phyloP scores from a whole-genome alignment of 2,113 vertebrate species.

The Camelus dromedarius region DNA sequence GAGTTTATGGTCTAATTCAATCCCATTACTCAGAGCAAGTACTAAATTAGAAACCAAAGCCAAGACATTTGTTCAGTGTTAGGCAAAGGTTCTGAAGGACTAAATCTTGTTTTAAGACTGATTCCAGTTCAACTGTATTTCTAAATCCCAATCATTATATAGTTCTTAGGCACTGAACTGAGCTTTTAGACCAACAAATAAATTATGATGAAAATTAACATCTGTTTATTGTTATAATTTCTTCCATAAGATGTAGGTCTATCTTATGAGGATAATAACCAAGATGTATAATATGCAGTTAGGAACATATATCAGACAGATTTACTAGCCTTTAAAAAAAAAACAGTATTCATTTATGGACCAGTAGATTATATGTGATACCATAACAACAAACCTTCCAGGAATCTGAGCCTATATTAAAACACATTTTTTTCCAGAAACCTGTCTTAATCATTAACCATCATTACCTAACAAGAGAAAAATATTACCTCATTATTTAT shows the following conservation, averaged over 20 bases:
- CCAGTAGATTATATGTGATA: background rate
- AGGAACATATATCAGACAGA: conserved; percentile 57
- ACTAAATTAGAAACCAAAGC: conserved; percentile 26
- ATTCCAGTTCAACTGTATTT: conserved; percentile 28
- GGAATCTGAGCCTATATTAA: conserved; percentile 26
- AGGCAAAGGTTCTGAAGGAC: conserved; percentile 13
- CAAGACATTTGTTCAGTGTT: background rate
- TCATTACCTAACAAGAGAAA: conserved; percentile 58
- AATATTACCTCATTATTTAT: conserved; percentile 36
- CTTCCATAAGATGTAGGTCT: conserved; percentile 6
- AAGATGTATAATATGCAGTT: background rate
- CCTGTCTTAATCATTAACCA: conserved; percentile 20
- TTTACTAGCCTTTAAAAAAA: conserved; percentile 65
- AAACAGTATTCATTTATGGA: conserved; percentile 40
- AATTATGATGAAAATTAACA: conserved; percentile 66
- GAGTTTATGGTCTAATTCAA: background rate
- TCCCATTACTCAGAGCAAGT: background rate
- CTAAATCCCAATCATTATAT: background rate
- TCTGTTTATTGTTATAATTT: conserved; percentile 68
- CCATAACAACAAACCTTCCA: conserved; percentile 21
- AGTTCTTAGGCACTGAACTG: background rate
- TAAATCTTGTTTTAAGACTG: conserved; percentile 7
- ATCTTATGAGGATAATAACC: conserved; percentile 6
- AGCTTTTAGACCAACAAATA: conserved; percentile 49
- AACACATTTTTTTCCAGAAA: background rate